Evolutionary conservation across 2,797 vertebrate genomes (phyloP), one percentile per base, ranked within the genome.

Genomic region (Melanotaenia pygmaea): DNA sequence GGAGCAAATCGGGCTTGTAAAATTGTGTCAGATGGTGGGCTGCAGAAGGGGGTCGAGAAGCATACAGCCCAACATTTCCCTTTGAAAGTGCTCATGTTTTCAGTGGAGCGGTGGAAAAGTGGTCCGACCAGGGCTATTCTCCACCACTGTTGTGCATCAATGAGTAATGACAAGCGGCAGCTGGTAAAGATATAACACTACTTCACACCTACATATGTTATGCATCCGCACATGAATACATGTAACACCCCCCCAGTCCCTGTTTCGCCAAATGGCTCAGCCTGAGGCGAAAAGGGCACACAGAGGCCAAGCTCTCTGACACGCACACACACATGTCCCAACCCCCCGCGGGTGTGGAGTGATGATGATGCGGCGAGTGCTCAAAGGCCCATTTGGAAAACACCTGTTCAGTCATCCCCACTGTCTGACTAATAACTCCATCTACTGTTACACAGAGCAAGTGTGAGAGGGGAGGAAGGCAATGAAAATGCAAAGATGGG

Each of bases 361-460:
- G 18, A 80, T 84, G 88, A 87, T 82, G 88, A 84, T 86, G 85
- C 74, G 24, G 85, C 34, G 50, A 84, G 74, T 11, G 82, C 88
- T 91, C 88, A 91, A 89, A 92, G 85, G 90, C 80, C 91, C 90
- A 92, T 94, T 94, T 94, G 90, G 93, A 91, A 94, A 94, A 94
- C 94, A 94, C 93, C 94, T 94, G 93, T 94, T 94, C 86, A 78
- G 88, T 90, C 92, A 85, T 89, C 86, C 83, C 85, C 79, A 80
- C 86, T 86, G 88, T 92, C 89, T 89, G 84, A 89, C 89, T 91
- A 93, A 92, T 92, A 89, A 94, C 90, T 92, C 81, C 90, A 92
- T 93, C 91, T 93, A 90, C 89, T 88, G 90, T 92, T 91, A 92
- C 91, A 88, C 78, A 59, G 53, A 79, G 76, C 22, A 1, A 77